phyloP scores from a whole-genome alignment of 2,113 vertebrate species.

The Mesitornis unicolor region DNA sequence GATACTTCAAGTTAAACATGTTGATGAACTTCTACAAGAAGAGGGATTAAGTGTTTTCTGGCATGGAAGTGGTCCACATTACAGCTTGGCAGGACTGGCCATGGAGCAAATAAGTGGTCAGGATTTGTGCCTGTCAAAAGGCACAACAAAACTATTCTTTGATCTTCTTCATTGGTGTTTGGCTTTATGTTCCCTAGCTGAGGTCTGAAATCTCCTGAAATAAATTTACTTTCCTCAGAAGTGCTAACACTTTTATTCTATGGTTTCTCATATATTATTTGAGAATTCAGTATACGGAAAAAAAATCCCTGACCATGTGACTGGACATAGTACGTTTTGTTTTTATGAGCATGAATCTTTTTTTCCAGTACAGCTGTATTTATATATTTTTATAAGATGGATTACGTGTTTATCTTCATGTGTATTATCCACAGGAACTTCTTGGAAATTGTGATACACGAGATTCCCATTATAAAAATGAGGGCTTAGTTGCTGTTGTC shows the following conservation, averaged over 20 bases:
- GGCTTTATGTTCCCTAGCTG: background rate
- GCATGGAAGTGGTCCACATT: background rate
- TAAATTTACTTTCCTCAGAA: background rate
- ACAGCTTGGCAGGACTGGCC: background rate
- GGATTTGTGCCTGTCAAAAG: background rate
- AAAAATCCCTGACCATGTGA: background rate
- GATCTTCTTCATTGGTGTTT: background rate
- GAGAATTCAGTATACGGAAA: background rate
- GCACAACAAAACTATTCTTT: background rate
- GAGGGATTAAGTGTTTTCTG: background rate
- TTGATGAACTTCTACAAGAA: background rate
- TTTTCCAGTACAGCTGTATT: background rate
- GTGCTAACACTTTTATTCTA: background rate
- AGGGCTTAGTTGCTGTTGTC: background rate
- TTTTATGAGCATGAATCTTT: background rate
- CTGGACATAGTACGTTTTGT: background rate
- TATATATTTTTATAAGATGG: background rate
- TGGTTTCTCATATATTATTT: background rate
- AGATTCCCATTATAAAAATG: background rate
- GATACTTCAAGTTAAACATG: background rate
- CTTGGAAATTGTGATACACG: background rate
- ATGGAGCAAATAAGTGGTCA: background rate
- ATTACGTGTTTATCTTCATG: background rate
- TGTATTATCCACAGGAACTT: background rate
- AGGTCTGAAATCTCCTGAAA: too few relatives aligned